Base-by-base conservation (phyloP, 1,140 invertebrate species). In the Calephelis nemesis region DNA sequence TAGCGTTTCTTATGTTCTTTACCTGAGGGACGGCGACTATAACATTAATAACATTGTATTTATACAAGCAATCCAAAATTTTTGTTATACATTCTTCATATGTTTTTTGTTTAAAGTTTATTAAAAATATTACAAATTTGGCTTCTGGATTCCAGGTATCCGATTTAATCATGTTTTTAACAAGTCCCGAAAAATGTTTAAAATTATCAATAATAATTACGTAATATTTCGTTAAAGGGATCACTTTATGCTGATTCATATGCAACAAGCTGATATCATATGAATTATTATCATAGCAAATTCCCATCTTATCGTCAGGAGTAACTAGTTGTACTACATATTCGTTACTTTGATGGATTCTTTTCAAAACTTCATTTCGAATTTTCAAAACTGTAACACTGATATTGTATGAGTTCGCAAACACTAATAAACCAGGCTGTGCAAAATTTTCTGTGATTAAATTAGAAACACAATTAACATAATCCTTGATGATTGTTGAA, bases 71-170 rank as follows among this genome's bases (percentile, higher is more conserved):
- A 11, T 39, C 78, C 5, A 90, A 66, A 48, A 90, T 85, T 45
- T 75, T 74, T 73, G 84, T 47, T 39, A 47, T 76, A 9, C 79
- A 70, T n/a, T 77, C 60, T n/a, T 65, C 40, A 42, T 68, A 68
- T 40, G 80, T 72, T 7, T 60, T 54, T 75, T 67, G 7, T 71
- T 70, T n/a, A 63, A 66, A 19, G 62, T 50, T 63, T 74, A 73
- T 54, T 11, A 84, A 73, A 62, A 90, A 65, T 47, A 90, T 76
- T 9, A 90, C 71, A 9, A 90, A 82, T 63, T 79, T 79, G 0
- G 85, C 87, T 40, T 75, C 63, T 7, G 90, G 88, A 69, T 89
- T 90, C 90, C 90, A 92, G 58, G 72, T 81, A n/a, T 74, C 50
- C 3, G 81, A 76, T 13, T 69, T 60, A 2, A 82, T 76, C 0